These are phyloP conservation scores for Mustelus asterias DNA, from an alignment of 2,113 vertebrate genomes.

Conservation along the genomic window DNA sequence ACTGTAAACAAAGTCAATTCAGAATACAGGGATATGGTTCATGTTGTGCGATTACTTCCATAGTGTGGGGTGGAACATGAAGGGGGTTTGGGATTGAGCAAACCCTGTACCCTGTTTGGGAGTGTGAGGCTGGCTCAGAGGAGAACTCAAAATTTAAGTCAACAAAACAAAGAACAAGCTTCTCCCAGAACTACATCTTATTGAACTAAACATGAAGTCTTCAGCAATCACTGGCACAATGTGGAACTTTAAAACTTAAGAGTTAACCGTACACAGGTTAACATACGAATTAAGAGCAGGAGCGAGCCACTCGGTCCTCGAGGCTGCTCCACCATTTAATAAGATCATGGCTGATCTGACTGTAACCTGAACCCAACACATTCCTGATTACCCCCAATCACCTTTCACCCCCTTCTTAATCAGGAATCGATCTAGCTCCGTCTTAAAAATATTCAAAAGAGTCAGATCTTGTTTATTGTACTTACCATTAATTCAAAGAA, in stretches of 20 bases:
- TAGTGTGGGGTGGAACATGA: neutral
- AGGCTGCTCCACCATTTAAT: too few species aligned
- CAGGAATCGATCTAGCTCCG: too few species aligned
- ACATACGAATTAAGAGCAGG: too few species aligned
- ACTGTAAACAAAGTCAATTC: neutral
- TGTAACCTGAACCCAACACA: too few species aligned
- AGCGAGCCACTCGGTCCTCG: too few species aligned
- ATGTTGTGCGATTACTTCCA: neutral
- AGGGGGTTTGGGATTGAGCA: neutral
- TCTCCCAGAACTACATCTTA: neutral
- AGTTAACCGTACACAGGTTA: neutral
- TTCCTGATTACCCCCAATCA: too few species aligned
- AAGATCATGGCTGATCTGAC: too few species aligned
- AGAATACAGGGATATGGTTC: neutral
- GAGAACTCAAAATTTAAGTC: neutral
- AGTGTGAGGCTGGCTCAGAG: too few species aligned
- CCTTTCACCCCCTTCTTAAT: too few species aligned
- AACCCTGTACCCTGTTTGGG: neutral
- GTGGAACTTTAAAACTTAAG: neutral
- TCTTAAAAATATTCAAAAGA: too few species aligned
- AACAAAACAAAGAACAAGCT: neutral
- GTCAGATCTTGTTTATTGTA: constrained; percentile 35
- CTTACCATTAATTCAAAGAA: constrained; percentile 99
- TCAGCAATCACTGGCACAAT: neutral
- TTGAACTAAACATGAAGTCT: neutral